phyloP scores from a whole-genome alignment of 2,888 invertebrate species.

The Diplolepis rosae region DNA sequence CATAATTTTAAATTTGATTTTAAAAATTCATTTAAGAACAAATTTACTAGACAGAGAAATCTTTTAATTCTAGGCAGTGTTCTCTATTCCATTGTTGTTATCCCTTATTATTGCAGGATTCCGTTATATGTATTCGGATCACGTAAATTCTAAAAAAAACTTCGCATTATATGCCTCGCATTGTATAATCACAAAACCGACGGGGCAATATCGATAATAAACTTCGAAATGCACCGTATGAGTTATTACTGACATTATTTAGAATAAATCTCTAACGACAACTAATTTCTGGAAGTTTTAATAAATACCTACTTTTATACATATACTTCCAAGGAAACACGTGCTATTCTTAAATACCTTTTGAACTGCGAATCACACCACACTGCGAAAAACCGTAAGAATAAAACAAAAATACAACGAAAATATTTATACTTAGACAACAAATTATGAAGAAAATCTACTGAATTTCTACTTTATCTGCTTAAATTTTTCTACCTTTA shows the following conservation, averaged over 20 bases:
- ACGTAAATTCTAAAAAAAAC: not conserved
- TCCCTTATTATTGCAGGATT: not conserved
- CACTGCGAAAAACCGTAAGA: not conserved
- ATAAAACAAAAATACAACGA: not conserved
- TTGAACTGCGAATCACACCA: not conserved
- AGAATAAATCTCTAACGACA: not conserved
- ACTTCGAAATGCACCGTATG: not conserved
- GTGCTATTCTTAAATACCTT: not conserved
- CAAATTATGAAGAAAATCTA: not conserved
- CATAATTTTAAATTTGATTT: not conserved
- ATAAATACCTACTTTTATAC: conserved; percentile 1
- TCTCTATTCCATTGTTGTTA: not conserved
- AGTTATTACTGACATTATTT: not conserved
- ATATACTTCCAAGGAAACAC: not conserved
- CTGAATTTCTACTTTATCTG: not conserved
- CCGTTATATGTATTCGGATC: not conserved
- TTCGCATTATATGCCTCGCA: not conserved
- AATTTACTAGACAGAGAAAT: not conserved
- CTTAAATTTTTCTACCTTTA: no score
- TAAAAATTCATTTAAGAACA: not conserved
- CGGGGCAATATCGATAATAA: not conserved
- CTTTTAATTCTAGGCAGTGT: not conserved
- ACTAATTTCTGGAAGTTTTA: not conserved
- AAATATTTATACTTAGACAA: not conserved
- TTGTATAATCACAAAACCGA: not conserved